A percentile compares a stretch with the other conserved stretches of the same genome.
Evolutionary conservation across 2,888 invertebrate genomes (phyloP).

Genomic region (Hyles lineata): DNA sequence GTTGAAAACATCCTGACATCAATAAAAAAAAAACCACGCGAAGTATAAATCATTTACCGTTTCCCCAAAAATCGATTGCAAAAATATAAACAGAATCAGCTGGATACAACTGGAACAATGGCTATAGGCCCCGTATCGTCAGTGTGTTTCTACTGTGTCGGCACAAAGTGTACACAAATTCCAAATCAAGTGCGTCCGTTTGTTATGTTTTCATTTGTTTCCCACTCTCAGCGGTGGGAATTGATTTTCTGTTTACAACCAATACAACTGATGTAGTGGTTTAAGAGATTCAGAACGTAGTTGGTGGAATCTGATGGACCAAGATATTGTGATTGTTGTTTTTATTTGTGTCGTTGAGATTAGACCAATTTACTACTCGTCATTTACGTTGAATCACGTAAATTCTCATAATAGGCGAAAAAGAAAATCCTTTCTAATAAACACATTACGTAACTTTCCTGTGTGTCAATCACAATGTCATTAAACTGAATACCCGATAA

Average conservation of each 20-base stretch:
- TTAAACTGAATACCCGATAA: too few species aligned
- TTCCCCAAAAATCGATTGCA: slow-evolving; percentile 5
- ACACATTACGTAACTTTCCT: too few species aligned
- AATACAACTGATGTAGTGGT: not conserved
- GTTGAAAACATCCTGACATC: not conserved
- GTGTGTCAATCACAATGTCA: too few species aligned
- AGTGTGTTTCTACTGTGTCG: not conserved
- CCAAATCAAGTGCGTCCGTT: slow-evolving; percentile 25
- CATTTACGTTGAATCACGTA: too few species aligned
- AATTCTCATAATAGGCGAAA: too few species aligned
- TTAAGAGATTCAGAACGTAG: not conserved
- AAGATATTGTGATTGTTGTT: too few species aligned
- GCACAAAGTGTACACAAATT: slow-evolving; percentile 10
- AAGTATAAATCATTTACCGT: too few species aligned
- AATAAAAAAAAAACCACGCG: not conserved
- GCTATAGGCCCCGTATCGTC: not conserved
- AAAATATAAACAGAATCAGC: slow-evolving; percentile 12
- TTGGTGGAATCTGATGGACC: not conserved
- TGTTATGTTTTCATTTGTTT: slow-evolving; percentile 17
- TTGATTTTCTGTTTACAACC: not conserved
- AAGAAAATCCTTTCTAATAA: too few species aligned
- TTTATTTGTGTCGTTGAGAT: too few species aligned
- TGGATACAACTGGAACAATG: slow-evolving; percentile 11
- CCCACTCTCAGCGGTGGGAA: not conserved
- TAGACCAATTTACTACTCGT: too few species aligned